Percentiles rank a stretch among this genome's conserved stretches.
Evolutionary conservation across 1,140 invertebrate species (phyloP).

Genomic region (Oppia nitens): DNA sequence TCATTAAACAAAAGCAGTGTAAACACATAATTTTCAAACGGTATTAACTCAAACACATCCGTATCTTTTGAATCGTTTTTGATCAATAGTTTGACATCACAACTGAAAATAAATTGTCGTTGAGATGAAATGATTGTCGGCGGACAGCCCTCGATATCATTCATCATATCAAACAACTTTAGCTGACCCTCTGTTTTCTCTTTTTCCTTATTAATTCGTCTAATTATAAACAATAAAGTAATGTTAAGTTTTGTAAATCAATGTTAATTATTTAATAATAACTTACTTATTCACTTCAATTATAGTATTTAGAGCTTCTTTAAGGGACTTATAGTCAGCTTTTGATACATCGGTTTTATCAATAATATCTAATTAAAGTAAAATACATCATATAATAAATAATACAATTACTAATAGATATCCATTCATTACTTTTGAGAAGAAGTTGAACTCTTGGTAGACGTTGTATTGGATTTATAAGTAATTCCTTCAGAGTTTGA

Average conservation of each 20-base stretch:
- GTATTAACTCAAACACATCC: neutral
- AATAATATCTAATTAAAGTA: conserved; percentile 1
- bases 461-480: conserved; percentile 90
- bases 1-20: conserved; percentile 85
- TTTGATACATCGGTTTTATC: conserved; percentile 10
- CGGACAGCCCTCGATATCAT: conserved; percentile 93
- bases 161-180: conserved; percentile 90
- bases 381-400: neutral
- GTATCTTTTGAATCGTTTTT: neutral
- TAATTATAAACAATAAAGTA: conserved; percentile 21
- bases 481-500: conserved; percentile 78
- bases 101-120: conserved; percentile 44
- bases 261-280: conserved; percentile 10
- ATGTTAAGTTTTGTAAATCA: neutral
- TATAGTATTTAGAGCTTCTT: conserved; percentile 13
- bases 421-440: conserved; percentile 52
- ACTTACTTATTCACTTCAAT: conserved; percentile 13
- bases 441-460: conserved; percentile 85
- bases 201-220: conserved; percentile 90
- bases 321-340: conserved; percentile 8
- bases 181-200: conserved; percentile 82
- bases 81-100: conserved; percentile 40
- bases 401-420: conserved; percentile 2
- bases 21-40: conserved; percentile 27
- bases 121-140: conserved; percentile 16